Percentiles rank a stretch among this genome's conserved stretches.
phyloP scores from a whole-genome alignment of 2,113 vertebrate species.

The Lepisosteus osseus region DNA sequence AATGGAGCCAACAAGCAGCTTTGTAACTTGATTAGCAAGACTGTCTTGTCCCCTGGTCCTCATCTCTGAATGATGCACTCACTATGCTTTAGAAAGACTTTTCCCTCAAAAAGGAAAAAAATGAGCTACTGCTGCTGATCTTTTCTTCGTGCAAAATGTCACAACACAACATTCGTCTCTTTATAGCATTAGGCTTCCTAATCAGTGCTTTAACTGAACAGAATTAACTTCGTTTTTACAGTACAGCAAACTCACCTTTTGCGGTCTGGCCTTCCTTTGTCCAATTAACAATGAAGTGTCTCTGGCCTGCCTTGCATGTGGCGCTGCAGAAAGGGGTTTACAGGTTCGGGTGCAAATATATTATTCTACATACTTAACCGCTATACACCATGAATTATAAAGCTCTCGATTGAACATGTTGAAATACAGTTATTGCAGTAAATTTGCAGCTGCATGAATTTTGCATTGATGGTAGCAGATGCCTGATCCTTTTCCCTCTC shows the following conservation, averaged over 20 bases:
- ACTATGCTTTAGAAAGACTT: background rate
- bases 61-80: background rate
- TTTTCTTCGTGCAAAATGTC: background rate
- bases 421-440: slow-evolving; percentile 2
- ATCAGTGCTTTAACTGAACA: too few relatives aligned
- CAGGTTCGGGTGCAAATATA: too few relatives aligned
- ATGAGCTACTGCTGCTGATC: background rate
- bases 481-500: background rate
- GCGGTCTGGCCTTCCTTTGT: too few relatives aligned
- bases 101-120: background rate
- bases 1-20: background rate
- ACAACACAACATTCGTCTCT: too few relatives aligned
- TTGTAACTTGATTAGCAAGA: background rate
- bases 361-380: background rate
- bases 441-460: background rate
- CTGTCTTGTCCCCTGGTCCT: background rate
- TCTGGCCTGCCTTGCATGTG: too few relatives aligned
- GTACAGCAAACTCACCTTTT: too few relatives aligned
- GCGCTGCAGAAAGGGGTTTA: too few relatives aligned
- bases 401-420: background rate
- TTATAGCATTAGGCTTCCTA: too few relatives aligned
- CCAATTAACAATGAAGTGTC: too few relatives aligned
- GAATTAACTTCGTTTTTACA: too few relatives aligned
- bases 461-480: background rate
- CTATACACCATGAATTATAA: background rate